Conservation (phyloP, 2,113 vertebrate species). For the Todiramphus saurophagus region DNA sequence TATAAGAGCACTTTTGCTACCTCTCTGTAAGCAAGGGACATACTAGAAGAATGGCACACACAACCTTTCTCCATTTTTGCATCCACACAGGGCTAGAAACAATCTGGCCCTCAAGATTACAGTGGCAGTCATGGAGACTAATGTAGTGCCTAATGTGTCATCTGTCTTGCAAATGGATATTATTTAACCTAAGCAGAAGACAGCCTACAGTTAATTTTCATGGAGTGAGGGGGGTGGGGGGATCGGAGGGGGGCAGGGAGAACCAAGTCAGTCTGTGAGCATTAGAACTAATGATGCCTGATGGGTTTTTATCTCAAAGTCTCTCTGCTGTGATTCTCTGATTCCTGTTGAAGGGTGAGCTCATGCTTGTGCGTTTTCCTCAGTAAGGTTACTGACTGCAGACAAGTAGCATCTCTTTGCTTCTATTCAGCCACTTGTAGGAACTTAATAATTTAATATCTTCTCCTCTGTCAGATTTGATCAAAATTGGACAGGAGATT, state of each 20-base stretch:
- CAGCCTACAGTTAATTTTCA: neutral
- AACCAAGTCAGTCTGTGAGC: neutral
- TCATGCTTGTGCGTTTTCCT: neutral
- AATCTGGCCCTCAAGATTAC: neutral
- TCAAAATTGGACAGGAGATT: slow-evolving; percentile 33
- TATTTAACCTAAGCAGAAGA: slow-evolving; percentile 38
- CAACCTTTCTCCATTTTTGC: neutral
- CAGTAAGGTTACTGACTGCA: neutral
- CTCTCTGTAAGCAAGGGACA: neutral
- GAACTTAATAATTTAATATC: slow-evolving; percentile 16
- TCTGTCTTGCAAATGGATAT: slow-evolving; percentile 3
- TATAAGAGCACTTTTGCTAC: neutral
- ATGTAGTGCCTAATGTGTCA: neutral
- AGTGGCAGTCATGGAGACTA: neutral
- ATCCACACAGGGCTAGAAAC: neutral
- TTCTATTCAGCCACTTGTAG: slow-evolving; percentile 6
- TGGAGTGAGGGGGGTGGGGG: neutral
- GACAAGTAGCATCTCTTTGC: neutral
- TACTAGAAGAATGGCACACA: neutral
- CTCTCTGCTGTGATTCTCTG: neutral
- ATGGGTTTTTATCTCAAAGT: slow-evolving; percentile 30
- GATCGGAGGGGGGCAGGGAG: neutral
- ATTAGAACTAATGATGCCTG: slow-evolving; percentile 24
- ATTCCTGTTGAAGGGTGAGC: slow-evolving; percentile 27
- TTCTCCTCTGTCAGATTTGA: slow-evolving; percentile 24